phyloP scores from a whole-genome alignment of 2,797 vertebrate species.

The Danio aesculapii region DNA sequence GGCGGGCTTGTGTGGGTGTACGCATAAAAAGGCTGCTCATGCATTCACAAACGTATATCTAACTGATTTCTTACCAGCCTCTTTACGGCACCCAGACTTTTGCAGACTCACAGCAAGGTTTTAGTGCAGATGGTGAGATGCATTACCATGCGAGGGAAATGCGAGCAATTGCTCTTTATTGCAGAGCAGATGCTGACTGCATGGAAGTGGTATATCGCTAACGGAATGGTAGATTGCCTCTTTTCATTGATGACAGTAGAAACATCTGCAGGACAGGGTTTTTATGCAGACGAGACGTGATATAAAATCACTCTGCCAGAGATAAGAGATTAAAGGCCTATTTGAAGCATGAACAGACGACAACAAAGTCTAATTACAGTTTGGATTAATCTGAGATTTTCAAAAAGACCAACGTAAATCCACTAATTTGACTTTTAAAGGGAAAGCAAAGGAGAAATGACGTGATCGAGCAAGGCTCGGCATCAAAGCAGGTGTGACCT shows the following conservation, averaged over 20 bases:
- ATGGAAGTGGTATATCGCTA: slow-evolving; percentile 74
- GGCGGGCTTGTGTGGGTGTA: background rate
- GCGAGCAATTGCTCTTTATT: slow-evolving; percentile 77
- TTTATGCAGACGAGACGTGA: slow-evolving; percentile 65
- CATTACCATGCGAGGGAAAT: slow-evolving; percentile 73
- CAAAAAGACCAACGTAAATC: slow-evolving; percentile 49
- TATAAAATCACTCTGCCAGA: slow-evolving; percentile 60
- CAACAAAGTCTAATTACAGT: slow-evolving; percentile 56
- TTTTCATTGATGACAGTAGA: slow-evolving; percentile 74
- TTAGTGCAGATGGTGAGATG: slow-evolving; percentile 72
- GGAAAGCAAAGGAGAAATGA: background rate
- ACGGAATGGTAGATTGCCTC: slow-evolving; percentile 75
- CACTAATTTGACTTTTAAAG: slow-evolving; percentile 43
- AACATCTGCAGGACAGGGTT: slow-evolving; percentile 73
- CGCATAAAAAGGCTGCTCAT: background rate
- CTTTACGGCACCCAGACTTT: background rate
- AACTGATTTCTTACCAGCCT: slow-evolving; percentile 30
- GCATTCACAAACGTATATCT: slow-evolving; percentile 20
- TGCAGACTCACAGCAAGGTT: slow-evolving; percentile 28
- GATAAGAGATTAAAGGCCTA: slow-evolving; percentile 65
- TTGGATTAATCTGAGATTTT: slow-evolving; percentile 59
- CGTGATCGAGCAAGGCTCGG: slow-evolving; percentile 2
- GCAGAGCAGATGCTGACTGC: slow-evolving; percentile 77
- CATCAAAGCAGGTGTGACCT: slow-evolving; percentile 38
- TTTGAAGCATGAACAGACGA: slow-evolving; percentile 56